These are phyloP conservation scores for Monochamus saltuarius DNA, from an alignment of 1,140 invertebrate genomes.

Conservation along the genomic window DNA sequence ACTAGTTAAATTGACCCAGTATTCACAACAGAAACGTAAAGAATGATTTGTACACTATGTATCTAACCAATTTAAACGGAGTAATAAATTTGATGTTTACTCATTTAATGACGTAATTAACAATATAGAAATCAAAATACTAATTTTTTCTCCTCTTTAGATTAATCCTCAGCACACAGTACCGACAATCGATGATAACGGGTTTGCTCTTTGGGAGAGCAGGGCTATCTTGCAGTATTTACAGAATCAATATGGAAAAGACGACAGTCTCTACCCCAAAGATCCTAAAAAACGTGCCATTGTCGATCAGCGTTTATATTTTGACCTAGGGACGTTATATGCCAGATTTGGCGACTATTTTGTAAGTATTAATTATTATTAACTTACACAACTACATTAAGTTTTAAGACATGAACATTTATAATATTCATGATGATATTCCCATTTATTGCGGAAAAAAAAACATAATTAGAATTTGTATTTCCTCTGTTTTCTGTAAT, in stretches of 20 bases:
- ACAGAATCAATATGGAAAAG: constrained; percentile 70
- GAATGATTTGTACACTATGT: no score
- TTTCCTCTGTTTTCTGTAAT: no score
- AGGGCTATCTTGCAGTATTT: constrained; percentile 74
- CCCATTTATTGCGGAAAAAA: no score
- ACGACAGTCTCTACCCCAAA: constrained; percentile 72
- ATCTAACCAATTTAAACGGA: no score
- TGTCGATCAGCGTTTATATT: constrained; percentile 73
- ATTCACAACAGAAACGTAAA: no score
- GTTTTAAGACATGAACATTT: no score
- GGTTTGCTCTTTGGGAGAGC: constrained; percentile 67
- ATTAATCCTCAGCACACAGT: constrained; percentile 70
- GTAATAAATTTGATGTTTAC: no score
- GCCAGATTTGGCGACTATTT: constrained; percentile 64
- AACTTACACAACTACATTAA: no score
- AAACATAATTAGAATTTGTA: no score
- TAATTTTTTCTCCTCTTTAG: constrained; percentile 47
- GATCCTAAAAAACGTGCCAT: constrained; percentile 68
- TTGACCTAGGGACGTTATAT: constrained; percentile 72
- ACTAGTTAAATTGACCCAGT: no score
- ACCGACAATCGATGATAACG: constrained; percentile 69
- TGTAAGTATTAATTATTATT: constrained; percentile 55
- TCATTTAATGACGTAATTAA: no score
- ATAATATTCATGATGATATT: no score
- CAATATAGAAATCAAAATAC: not conserved